Conservation (phyloP, 1,140 invertebrate genomes). For the Acromyrmex echinatior region DNA sequence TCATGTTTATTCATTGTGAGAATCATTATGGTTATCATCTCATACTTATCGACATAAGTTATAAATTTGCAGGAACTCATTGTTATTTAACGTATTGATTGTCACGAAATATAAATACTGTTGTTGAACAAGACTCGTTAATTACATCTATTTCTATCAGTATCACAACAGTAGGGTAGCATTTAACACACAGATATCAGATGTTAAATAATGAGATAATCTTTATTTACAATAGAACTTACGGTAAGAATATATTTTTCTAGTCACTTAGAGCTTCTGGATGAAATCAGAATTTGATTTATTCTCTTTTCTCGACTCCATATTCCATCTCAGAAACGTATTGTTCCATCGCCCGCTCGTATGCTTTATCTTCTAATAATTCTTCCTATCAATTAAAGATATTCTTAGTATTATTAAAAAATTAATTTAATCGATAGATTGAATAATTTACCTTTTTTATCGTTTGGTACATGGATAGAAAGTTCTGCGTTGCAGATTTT, state of each 20-base stretch:
- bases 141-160: neutral
- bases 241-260: slow-evolving; percentile 14
- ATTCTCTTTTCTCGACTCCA: neutral
- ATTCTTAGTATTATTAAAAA: slow-evolving; percentile 12
- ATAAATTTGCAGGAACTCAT: slow-evolving; percentile 56
- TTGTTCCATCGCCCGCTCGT: slow-evolving; percentile 54
- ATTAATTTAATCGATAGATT: neutral
- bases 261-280: neutral
- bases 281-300: neutral
- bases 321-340: slow-evolving; percentile 10
- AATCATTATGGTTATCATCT: slow-evolving; percentile 48
- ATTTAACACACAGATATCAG: slow-evolving; percentile 1
- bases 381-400: slow-evolving; percentile 51
- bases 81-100: slow-evolving; percentile 72
- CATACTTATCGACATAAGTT: slow-evolving; percentile 28
- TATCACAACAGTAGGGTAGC: neutral
- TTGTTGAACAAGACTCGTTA: slow-evolving; percentile 57
- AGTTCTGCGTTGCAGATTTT: slow-evolving; percentile 88
- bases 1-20: slow-evolving; percentile 21
- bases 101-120: slow-evolving; percentile 66
- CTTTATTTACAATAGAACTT: slow-evolving; percentile 41
- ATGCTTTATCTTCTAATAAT: slow-evolving; percentile 47
- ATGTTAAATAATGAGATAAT: slow-evolving; percentile 14
- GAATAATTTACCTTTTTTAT: slow-evolving; percentile 81
- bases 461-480: slow-evolving; percentile 88